These are phyloP conservation scores for Caradrina kadenii DNA, from an alignment of 2,888 invertebrate genomes.

Conservation along the genomic window DNA sequence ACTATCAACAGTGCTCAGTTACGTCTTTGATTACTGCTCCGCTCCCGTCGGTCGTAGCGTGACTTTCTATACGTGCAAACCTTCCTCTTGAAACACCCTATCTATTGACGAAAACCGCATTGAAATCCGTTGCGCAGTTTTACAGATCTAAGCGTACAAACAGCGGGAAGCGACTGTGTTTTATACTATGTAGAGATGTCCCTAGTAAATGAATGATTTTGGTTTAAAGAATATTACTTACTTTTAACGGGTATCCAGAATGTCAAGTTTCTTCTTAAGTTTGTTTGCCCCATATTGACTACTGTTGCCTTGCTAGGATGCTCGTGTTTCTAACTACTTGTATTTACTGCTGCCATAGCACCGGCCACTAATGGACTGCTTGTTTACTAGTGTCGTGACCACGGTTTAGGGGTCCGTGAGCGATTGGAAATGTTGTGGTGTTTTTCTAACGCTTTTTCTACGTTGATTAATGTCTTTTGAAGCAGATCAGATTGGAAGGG, in stretches of 20 bases:
- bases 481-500: not conserved
- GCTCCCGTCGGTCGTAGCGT: too few species aligned
- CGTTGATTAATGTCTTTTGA: conserved; percentile 19
- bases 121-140: too few species aligned
- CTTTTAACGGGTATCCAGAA: conserved; percentile 78
- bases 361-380: conserved; percentile 61
- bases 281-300: conserved; percentile 67
- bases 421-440: not conserved
- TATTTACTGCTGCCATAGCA: conserved; percentile 31
- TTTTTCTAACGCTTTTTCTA: not conserved
- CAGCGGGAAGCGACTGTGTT: too few species aligned
- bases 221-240: conserved; percentile 69
- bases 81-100: too few species aligned
- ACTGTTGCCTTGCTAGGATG: not conserved
- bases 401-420: conserved; percentile 58
- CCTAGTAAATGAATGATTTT: too few species aligned
- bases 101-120: too few species aligned
- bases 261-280: conserved; percentile 63
- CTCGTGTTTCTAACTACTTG: conserved; percentile 16
- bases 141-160: too few species aligned
- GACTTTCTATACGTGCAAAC: too few species aligned
- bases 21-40: too few species aligned
- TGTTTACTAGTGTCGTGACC: conserved; percentile 61
- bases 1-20: too few species aligned
- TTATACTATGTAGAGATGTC: too few species aligned